Conservation (phyloP, 2,113 vertebrate species). For the crab-eating macaque (Macaca fascicularis) region T2T-MFA8v1.1 NC_088379.1:106626501-106627000, state of each 20-base stretch:
- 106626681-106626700: neutral
- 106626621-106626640: neutral
- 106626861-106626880: neutral
- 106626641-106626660: neutral
- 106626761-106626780: neutral
- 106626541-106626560: neutral
- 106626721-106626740: neutral
- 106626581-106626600: neutral
- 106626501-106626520: neutral
- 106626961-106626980: neutral
- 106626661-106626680: neutral
- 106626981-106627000: neutral
- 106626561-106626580: neutral
- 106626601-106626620: neutral
- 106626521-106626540: neutral
- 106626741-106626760: neutral
- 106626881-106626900: neutral
- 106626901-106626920: constrained; percentile 22
- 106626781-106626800: neutral
- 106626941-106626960: neutral
- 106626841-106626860: neutral
- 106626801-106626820: neutral
- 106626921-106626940: neutral
- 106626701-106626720: neutral
- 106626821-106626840: neutral